These are phyloP conservation scores for Acleris sparsana DNA, from an alignment of 2,888 invertebrate genomes.

Conservation along the genomic window DNA sequence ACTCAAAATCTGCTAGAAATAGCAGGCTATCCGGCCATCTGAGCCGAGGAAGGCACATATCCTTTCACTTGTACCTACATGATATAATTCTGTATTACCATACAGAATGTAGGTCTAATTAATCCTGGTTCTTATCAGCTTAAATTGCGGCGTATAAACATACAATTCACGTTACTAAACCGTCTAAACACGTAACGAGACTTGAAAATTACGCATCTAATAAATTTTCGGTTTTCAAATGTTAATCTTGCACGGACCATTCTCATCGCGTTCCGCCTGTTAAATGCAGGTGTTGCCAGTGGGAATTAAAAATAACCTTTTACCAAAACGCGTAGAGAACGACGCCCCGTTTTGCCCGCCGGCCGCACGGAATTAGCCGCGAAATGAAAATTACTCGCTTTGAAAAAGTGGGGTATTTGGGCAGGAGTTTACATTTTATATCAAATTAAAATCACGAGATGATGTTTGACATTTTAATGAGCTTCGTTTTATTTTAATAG, in stretches of 20 bases:
- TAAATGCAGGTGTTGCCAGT: conserved; percentile 65
- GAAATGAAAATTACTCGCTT: neutral
- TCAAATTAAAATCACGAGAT: no score
- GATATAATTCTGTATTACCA: no score
- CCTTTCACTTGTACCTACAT: no score
- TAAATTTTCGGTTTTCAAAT: conserved; percentile 39
- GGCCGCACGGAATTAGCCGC: conserved; percentile 19
- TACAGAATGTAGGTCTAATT: no score
- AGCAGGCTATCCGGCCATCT: no score
- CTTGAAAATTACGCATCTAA: neutral
- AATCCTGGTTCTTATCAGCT: no score
- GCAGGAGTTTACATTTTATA: no score
- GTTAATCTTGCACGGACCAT: conserved; percentile 48
- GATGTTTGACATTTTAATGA: no score
- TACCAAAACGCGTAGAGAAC: conserved; percentile 34
- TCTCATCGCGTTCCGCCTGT: conserved; percentile 64
- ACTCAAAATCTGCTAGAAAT: no score
- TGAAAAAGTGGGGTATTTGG: neutral
- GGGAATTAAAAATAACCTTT: conserved; percentile 45
- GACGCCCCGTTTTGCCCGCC: neutral
- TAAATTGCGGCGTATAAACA: no score
- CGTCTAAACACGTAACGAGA: neutral
- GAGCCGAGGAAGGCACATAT: no score
- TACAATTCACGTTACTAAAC: neutral
- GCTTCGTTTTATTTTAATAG: no score